These are phyloP conservation scores for Drosophila sechellia DNA, from an alignment of 1,140 invertebrate species.

Conservation along the genomic window DNA sequence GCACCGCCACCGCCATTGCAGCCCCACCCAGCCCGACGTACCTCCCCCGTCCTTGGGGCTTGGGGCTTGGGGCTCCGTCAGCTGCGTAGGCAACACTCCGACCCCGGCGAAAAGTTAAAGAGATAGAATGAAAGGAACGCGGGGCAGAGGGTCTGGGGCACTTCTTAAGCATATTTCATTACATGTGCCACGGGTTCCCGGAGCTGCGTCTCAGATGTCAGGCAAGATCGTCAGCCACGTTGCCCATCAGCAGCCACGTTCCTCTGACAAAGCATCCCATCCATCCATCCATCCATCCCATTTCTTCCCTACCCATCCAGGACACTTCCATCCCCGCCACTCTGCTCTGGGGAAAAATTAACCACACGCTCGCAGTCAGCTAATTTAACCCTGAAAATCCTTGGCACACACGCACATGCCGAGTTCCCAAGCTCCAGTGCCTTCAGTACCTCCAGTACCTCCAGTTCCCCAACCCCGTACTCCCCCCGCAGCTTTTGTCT, in stretches of 20 bases:
- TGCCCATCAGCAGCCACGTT: slow-evolving; percentile 44
- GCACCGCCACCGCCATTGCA: not conserved
- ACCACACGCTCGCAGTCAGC: slow-evolving; percentile 70
- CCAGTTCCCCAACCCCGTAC: too few species aligned
- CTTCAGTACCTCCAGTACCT: too few species aligned
- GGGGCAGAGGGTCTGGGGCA: slow-evolving; percentile 6
- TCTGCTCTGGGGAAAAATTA: slow-evolving; percentile 60
- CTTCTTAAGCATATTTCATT: slow-evolving; percentile 80
- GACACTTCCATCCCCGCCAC: not conserved
- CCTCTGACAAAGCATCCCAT: slow-evolving; percentile 26
- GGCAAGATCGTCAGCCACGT: slow-evolving; percentile 57
- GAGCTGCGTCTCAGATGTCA: slow-evolving; percentile 66
- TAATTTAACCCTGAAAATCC: slow-evolving; percentile 75
- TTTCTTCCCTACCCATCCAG: not conserved
- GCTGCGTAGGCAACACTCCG: slow-evolving; percentile 35
- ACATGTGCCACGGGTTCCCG: slow-evolving; percentile 37
- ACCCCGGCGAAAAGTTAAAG: slow-evolving; percentile 43
- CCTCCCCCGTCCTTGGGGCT: slow-evolving; percentile 2
- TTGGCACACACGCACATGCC: slow-evolving; percentile 36
- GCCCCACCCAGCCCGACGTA: not conserved
- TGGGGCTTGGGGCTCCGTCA: slow-evolving; percentile 11
- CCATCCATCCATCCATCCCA: slow-evolving; percentile 8
- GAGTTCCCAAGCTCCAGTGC: slow-evolving; percentile 3
- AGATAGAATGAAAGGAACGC: slow-evolving; percentile 43
- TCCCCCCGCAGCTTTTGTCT: slow-evolving; percentile 16